These are phyloP conservation scores for Sus cebifrons DNA, from an alignment of 2,797 vertebrate genomes.

Conservation along the genomic window DNA sequence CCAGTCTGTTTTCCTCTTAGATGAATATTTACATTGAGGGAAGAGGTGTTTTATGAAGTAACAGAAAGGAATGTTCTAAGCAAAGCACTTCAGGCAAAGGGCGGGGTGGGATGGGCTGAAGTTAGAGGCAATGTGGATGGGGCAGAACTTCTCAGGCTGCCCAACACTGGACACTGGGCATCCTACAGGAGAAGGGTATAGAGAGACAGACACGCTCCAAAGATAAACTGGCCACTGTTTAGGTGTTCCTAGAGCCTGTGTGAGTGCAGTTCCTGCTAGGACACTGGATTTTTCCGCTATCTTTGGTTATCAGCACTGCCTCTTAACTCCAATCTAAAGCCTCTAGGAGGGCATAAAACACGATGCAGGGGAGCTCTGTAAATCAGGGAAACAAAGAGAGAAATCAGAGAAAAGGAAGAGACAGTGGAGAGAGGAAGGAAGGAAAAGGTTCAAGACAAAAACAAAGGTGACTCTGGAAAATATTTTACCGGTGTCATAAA, in stretches of 20 bases:
- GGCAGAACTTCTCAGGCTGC: background rate
- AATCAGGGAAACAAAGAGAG: background rate
- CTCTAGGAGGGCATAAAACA: background rate
- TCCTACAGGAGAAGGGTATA: background rate
- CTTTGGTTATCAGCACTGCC: background rate
- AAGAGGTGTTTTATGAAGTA: background rate
- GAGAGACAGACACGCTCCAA: background rate
- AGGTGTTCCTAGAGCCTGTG: background rate
- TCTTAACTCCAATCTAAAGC: background rate
- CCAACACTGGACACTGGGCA: background rate
- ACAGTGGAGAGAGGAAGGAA: background rate
- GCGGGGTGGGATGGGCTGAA: background rate
- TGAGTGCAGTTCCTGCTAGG: background rate
- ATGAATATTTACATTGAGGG: background rate
- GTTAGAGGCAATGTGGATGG: background rate
- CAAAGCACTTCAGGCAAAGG: background rate
- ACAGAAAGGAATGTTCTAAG: background rate
- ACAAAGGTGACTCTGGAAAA: background rate
- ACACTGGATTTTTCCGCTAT: background rate
- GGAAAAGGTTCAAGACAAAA: background rate
- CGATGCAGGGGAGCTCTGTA: background rate
- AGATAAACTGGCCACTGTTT: too few relatives aligned
- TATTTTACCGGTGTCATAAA: background rate
- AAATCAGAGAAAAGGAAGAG: background rate
- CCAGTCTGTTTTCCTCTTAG: background rate